Evolutionary conservation across 2,797 vertebrate genomes (phyloP).

Genomic region (Lophius americanus): DNA sequence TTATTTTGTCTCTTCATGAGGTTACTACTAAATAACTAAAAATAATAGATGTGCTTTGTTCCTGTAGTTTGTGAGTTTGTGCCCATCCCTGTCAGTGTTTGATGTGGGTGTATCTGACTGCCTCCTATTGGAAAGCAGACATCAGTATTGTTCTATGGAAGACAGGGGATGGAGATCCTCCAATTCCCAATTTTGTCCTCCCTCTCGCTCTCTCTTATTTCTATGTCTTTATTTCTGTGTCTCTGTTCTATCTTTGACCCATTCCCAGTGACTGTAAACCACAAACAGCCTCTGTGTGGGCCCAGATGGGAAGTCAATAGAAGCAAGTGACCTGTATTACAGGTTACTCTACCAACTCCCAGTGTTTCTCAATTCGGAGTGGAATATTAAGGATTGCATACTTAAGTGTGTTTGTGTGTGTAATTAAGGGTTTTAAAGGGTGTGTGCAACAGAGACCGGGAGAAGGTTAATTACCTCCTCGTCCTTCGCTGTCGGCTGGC

Average conservation of each 20-base stretch:
- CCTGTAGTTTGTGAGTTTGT: conserved; percentile 19
- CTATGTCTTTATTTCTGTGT: conserved; percentile 24
- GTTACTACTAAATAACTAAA: not conserved
- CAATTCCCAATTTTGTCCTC: conserved; percentile 3
- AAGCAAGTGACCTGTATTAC: conserved; percentile 84
- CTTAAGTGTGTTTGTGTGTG: conserved; percentile 59
- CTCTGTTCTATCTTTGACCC: conserved; percentile 72
- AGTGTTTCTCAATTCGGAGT: conserved; percentile 68
- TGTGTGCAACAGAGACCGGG: conserved; percentile 58
- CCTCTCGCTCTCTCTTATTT: conserved; percentile 13
- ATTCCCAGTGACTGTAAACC: conserved; percentile 71
- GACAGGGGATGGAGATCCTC: conserved; percentile 24
- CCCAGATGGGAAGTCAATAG: conserved; percentile 83
- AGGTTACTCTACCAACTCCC: conserved; percentile 71
- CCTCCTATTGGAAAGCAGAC: conserved; percentile 19
- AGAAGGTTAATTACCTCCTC: conserved; percentile 96
- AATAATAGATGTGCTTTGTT: not conserved
- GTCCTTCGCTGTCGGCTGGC: conserved; percentile 99
- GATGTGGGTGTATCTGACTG: conserved; percentile 8
- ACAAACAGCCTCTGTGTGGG: conserved; percentile 65
- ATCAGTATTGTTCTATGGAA: conserved; percentile 23
- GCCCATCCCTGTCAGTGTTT: conserved; percentile 6
- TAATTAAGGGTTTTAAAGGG: conserved; percentile 38
- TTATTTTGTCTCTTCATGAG: not conserved
- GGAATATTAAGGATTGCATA: conserved; percentile 72